Base-by-base conservation (phyloP, 2,113 vertebrate species). In the Melanocharis versteri region DNA sequence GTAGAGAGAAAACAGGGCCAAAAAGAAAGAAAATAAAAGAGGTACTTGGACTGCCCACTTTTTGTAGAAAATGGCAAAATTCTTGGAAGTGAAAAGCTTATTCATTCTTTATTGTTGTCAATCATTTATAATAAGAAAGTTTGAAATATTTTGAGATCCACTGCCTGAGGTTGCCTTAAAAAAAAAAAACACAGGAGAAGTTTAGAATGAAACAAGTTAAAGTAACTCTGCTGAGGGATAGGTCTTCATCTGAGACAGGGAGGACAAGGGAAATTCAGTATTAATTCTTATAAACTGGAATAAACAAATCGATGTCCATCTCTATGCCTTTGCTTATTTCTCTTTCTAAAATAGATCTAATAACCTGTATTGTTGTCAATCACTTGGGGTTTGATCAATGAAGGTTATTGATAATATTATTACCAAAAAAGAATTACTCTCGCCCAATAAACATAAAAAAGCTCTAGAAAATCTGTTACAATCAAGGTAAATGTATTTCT, bases 1-100 rank as follows among this genome's bases (percentile, higher is more conserved):
- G 97, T 93, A 98, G 98, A 97, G 98, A 98, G 94, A 98, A 98
- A 87, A 93, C 50, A 3, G 86, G 95, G 70, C 95, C 97, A 22
- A 96, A 97, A 96, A 96, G 95, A 90, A 99, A 98, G 95, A 98
- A 99, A 95, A 93, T 96, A 81, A 98, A 98, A 97, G 98, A 99
- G 98, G 99, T 99, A 84, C 42, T 50, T 40, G 73, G 6, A 15
- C 45, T 68, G 35, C n/a, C 78, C 2, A 1, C 7, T 61, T 89
- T 66, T 56, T 83, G 16, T 48, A 93, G 17, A 72, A 26, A 37
- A 23, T 57, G 9, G 13, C 9, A 90, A 86, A 60, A n/a, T 51
- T 77, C 16, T 47, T 44, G 20, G 15, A 51, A 51, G 4, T 33
- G 15, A 75, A 90, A 88, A 57, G 12, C 5, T 93, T 83, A 40